A percentile compares a stretch with the other conserved stretches of the same genome.
These are phyloP conservation scores for Dasyornis broadbenti DNA, from an alignment of 2,113 vertebrate species.

Conservation along the genomic window DNA sequence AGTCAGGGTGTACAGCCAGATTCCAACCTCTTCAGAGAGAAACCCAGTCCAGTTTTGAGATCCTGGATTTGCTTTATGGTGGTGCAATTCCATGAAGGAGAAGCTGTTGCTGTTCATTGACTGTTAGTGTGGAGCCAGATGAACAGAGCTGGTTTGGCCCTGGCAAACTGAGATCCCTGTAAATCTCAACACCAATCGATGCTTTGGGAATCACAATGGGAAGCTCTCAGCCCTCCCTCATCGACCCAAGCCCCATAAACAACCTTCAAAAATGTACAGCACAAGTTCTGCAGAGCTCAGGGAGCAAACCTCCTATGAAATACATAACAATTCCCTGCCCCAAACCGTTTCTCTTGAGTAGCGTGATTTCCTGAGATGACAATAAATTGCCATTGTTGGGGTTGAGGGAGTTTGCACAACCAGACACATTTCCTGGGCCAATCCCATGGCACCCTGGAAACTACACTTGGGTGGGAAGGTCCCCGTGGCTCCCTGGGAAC, in stretches of 20 bases:
- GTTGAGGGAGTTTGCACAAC: background rate
- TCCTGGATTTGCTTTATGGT: background rate
- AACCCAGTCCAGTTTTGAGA: background rate
- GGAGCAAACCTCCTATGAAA: background rate
- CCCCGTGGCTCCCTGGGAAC: background rate
- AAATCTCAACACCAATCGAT: background rate
- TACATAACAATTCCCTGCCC: background rate
- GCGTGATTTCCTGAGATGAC: background rate
- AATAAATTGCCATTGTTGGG: background rate
- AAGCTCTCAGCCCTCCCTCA: background rate
- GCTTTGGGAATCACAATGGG: background rate
- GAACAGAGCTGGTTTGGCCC: background rate
- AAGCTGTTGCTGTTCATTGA: background rate
- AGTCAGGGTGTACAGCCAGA: background rate
- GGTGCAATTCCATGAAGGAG: fast-evolving
- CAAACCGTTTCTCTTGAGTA: background rate
- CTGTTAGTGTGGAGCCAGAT: background rate
- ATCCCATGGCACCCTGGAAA: background rate
- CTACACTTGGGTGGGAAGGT: background rate
- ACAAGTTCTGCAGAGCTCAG: background rate
- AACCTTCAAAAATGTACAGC: background rate
- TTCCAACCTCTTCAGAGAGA: background rate
- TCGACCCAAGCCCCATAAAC: background rate
- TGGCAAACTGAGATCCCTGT: background rate
- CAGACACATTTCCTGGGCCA: background rate